Evolutionary conservation across 2,888 invertebrate genomes (phyloP).

Genomic region (Xestobium rufovillosum): DNA sequence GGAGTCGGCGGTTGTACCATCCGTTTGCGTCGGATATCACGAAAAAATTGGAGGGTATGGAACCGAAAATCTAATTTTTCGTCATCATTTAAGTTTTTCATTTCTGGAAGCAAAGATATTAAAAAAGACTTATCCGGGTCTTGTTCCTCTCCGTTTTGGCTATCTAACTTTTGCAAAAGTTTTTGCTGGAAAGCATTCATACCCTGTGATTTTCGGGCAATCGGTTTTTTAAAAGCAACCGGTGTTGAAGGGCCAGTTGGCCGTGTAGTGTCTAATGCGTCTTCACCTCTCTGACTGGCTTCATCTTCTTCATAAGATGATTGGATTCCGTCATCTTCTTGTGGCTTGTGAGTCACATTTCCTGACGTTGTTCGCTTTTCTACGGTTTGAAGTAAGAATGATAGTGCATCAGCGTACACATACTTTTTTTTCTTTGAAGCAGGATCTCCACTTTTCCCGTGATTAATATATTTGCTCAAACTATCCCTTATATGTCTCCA

Average conservation of each 20-base stretch:
- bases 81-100: constrained; percentile 15
- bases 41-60: constrained; percentile 16
- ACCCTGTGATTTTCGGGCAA: too few relatives aligned
- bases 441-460: constrained; percentile 7
- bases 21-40: constrained; percentile 9
- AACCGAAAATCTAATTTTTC: constrained; percentile 19
- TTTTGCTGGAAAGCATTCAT: too few relatives aligned
- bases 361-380: constrained; percentile 5
- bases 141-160: constrained; percentile 5
- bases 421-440: constrained; percentile 17
- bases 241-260: not conserved
- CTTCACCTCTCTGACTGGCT: not conserved
- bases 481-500: too few relatives aligned
- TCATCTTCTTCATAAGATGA: too few relatives aligned
- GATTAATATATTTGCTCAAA: constrained; percentile 18
- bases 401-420: constrained; percentile 19
- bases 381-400: constrained; percentile 18
- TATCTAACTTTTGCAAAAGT: too few relatives aligned
- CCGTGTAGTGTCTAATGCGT: not conserved
- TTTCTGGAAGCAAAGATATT: constrained; percentile 15
- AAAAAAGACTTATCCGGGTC: constrained; percentile 17
- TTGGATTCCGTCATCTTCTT: not conserved
- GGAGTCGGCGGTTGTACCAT: constrained; percentile 7
- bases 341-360: not conserved
- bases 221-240: not conserved